A percentile compares a stretch with the other conserved stretches of the same genome.
phyloP scores from a whole-genome alignment of 2,113 vertebrate genomes.

The Gymnorhina tibicen region DNA sequence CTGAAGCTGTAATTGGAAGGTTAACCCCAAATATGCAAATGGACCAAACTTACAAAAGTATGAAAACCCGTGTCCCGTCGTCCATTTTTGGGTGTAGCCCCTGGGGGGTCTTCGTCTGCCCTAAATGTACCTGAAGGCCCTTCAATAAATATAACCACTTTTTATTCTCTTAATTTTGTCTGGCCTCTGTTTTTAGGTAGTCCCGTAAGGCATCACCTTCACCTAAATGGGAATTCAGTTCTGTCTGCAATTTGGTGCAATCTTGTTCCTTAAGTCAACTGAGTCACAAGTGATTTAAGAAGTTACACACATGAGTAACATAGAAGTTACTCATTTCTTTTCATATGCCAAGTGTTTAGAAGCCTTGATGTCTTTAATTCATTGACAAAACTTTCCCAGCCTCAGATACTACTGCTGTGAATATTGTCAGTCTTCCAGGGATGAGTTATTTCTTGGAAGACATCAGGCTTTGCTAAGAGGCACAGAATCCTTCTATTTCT shows the following conservation, averaged over 20 bases:
- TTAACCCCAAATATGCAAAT: neutral
- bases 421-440: neutral
- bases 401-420: neutral
- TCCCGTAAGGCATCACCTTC: neutral
- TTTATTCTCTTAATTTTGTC: neutral
- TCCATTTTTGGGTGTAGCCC: neutral
- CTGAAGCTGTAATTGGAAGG: neutral
- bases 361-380: neutral
- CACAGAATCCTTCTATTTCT: neutral
- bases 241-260: neutral
- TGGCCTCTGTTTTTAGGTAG: neutral
- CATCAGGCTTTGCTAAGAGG: neutral
- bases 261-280: neutral
- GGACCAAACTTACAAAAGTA: neutral
- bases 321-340: neutral
- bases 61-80: fast-evolving
- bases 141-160: neutral
- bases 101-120: neutral
- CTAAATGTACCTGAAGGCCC: neutral
- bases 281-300: neutral
- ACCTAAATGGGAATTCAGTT: neutral
- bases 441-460: neutral
- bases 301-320: fast-evolving
- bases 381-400: neutral
- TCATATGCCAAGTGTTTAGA: neutral